Base-by-base conservation (phyloP, 2,888 invertebrate genomes). In the Aleiodes testaceus region DNA sequence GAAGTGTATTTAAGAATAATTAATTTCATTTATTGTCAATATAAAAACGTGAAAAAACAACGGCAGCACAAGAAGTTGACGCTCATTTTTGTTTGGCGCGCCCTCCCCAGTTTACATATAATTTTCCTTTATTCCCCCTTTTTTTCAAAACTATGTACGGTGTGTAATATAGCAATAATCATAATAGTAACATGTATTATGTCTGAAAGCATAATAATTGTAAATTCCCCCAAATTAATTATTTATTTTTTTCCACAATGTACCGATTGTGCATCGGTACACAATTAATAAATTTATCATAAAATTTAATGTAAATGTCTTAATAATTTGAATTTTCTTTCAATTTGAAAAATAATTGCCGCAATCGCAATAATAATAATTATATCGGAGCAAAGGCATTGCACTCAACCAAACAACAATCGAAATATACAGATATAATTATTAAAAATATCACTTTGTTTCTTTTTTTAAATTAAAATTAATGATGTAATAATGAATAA, bases 31-130 rank as follows among this genome's bases (percentile, higher is more conserved):
- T 59, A 64, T 36, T 22, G 61, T 59, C 20, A 63, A 44, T 44
- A 63, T 44, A 63, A 16, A 45, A 45, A 68, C 65, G 66, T 53
- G 59, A 72, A 72, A 52, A 52, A 78, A 78, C 81, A 79, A 82
- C 82, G 82, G 80, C 81, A 83, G 89, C 89, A 90, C 90, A 91
- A 94, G 94, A 94, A 94, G 94, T 94, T 94, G 94, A 94, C 94
- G 94, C 92, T 93, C 93, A 93, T 93, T 93, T 92, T 92, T 92
- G 93, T 93, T 91, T 90, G 90, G 92, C 92, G 85, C 85, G 85
- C 79, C 88, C 84, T 84, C 70, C 75, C 76, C 75, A 70, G 30
- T 61, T 64, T 63, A 66, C 66, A 14, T 72, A 61, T 26, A 26
- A 12, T 67, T 47, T 52, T 26, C 26, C 26, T 67, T 63, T 52